Evolutionary conservation across 2,797 vertebrate genomes (phyloP), one percentile per base, ranked within the genome.

Genomic region (Enteromius thamalakanensis): DNA sequence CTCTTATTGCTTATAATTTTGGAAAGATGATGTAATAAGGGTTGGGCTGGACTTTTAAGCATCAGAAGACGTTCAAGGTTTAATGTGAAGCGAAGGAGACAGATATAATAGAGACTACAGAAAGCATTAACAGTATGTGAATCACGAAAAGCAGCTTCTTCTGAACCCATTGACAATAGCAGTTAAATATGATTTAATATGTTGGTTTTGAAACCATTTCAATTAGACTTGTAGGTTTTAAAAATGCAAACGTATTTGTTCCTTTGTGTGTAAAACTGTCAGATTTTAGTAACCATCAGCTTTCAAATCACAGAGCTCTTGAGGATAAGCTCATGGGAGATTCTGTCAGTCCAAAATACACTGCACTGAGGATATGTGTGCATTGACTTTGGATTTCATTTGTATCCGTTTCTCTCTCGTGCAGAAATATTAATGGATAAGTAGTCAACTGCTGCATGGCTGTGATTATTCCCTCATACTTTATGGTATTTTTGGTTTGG

Each of bases 381-480:
- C 47, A 85, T 65, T 72, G 45, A n/a, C 71, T 78, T 80, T 84
- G 83, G 77, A 80, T 76, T 74, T 45, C 11, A 34, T 58, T 78
- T 29, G 32, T 72, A 51, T 60, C 58, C 17, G n/a, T 85, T 85
- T 62, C 42, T 74, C 58, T 29, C 58, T 53, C 21, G 21, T 60
- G 55, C 32, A 78, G 49, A 79, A 68, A 42, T 65, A 79, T 29
- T 70, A 23, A 81, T 82, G 69, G 80, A 74, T 40, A 68, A 79
- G 40, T 40, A 72, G 45, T 80, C 68, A 80, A 71, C 72, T 65
- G 32, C 42, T 67, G 17, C 8, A 37, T 83, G 32, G 15, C 26
- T 85, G 68, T 76, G 76, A 84, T 55, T 74, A 81, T 78, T 29
- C 45, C 23, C 11, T 78, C 65, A 19, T 23, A 58, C 60, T 80